Conservation (phyloP, 2,797 vertebrate species). For the Paramormyrops hopkinsi region DNA sequence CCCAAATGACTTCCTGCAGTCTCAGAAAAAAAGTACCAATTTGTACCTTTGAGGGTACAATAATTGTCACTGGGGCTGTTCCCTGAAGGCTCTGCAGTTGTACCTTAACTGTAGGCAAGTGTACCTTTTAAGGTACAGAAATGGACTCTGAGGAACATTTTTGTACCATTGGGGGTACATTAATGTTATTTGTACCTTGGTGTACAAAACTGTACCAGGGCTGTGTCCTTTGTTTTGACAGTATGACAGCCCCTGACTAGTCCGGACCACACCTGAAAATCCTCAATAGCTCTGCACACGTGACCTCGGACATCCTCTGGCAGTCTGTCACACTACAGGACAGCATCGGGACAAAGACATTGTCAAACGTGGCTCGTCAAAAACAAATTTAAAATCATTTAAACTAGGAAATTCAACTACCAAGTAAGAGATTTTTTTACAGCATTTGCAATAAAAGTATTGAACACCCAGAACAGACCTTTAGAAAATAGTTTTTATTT, state of each 20-base stretch:
- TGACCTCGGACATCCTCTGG: neutral
- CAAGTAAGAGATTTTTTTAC: neutral
- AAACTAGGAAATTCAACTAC: neutral
- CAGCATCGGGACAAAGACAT: neutral
- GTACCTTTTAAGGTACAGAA: neutral
- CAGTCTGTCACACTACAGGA: neutral
- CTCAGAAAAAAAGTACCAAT: neutral
- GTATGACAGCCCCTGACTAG: neutral
- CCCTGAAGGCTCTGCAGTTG: neutral
- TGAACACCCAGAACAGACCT: neutral
- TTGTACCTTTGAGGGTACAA: neutral
- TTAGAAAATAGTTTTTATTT: neutral
- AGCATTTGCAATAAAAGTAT: neutral
- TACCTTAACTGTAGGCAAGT: neutral
- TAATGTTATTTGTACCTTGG: neutral
- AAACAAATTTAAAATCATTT: neutral
- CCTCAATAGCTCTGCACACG: neutral
- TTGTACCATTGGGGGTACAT: neutral
- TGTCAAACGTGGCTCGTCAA: neutral
- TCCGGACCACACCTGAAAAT: neutral
- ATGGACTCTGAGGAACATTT: neutral
- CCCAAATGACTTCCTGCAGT: neutral
- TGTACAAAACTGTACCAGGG: neutral
- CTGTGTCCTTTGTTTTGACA: neutral
- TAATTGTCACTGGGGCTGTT: neutral